Base-by-base conservation (phyloP, 2,888 invertebrate species). In the Nymphalis polychloros region DNA sequence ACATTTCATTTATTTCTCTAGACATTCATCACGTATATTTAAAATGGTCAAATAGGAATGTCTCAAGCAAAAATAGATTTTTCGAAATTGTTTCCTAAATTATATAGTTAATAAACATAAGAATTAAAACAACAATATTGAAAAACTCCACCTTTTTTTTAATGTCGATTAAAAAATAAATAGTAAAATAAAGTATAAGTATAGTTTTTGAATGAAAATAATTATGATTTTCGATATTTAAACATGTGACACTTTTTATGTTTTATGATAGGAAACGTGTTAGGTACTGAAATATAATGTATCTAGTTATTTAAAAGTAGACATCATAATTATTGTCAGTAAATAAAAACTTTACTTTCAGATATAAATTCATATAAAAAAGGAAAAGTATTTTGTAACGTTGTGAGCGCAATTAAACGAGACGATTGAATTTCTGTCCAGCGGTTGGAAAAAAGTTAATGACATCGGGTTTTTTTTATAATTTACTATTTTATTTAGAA, bases 381-480 rank as follows among this genome's bases (percentile, higher is more conserved):
- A 8, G n/a, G 53, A 55, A 55, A 31, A 27, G 31, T 55, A 55
- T 27, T 53, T 53, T 27, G 16, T 23, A 59, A 59, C 27, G 46
- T 63, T n/a, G 16, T n/a, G 50, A 27, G 31, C 41, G 53, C 65
- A 68, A 68, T 71, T 66, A 68, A 66, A 63, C 27, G 20, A 66
- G 41, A 63, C 47, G 60, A 47, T 67, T 50, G 35, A 64, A 55
- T 66, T 71, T 69, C 66, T 46, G 47, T 47, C 7, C 65, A 65
- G n/a, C 31, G 46, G 62, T 57, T 23, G 41, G 50, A 57, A 66
- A 66, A 71, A 68, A 62, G 52, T 66, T 64, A 70, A 70, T 70
- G 68, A 49, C 53, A 70, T 59, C 66, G 64, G 67, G 1, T 41
- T 66, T 72, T 64, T 66, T 70, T 66, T 62, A 64, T 57, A 70